Base-by-base conservation (phyloP, 2,113 vertebrate genomes). In the Verasper variegatus region DNA sequence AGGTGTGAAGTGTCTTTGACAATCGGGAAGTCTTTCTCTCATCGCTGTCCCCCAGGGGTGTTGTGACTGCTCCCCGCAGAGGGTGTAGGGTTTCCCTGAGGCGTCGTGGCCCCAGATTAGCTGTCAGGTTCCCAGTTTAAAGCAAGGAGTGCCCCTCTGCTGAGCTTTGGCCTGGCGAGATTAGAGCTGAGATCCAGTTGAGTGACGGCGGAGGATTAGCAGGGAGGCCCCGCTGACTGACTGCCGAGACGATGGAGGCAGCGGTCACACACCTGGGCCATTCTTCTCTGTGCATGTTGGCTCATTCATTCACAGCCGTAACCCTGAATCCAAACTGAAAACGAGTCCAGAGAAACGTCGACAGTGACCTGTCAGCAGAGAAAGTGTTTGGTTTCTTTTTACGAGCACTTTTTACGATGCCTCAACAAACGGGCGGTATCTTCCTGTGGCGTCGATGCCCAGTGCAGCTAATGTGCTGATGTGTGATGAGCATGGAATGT, bases 151-250 rank as follows among this genome's bases (percentile, higher is more conserved):
- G 8, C 26, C 71, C 58, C 64, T 76, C 68, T 71, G 76, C 68
- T 76, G 71, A 69, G 77, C 66, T 70, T 73, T 62, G 76, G 76
- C 74, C 79, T 51, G 59, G 76, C 35, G 23, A 87, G 88, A 91
- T 93, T 92, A 90, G 64, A 67, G 71, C 45, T 74, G 73, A 87
- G 79, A 86, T 83, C 64, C 63, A 82, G 84, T 82, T 92, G 91
- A 92, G 87, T 91, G 92, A 93, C 59, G 74, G 78, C 8, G 52
- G 56, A 65, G 89, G 91, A 90, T 93, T 93, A 90, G 56, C 55
- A 3, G 61, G 65, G 75, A 86, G 79, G 66, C 74, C 83, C 66
- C 26, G 90, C 81, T 89, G 88, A 91, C 79, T 79, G 92, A 90
- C 81, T 77, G 86, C 84, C 71, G 42, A 69, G 52, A 78, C 47